These are phyloP conservation scores for Agelas oroides DNA, from an alignment of 37 sponge, comb jelly and placozoan genomes.

Conservation along the genomic window DNA sequence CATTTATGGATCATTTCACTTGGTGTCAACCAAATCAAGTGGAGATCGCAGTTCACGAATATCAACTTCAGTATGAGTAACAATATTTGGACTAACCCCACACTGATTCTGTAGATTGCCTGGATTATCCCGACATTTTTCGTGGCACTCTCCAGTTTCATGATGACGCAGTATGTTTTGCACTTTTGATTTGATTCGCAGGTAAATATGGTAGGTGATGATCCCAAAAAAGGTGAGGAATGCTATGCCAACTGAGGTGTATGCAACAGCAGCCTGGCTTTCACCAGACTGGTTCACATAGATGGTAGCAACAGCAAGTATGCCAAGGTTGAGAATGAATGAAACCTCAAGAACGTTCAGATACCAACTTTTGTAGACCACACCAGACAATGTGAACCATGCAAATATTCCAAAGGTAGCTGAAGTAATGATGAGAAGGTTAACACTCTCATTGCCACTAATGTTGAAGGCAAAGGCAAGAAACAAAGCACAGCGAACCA, in stretches of 20 bases:
- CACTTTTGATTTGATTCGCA: too few species aligned
- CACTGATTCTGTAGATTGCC: too few species aligned
- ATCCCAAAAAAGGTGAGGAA: not conserved
- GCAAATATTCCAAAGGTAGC: not conserved
- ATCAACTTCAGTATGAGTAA: too few species aligned
- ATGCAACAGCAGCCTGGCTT: not conserved
- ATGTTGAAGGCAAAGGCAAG: not conserved
- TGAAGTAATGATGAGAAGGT: not conserved
- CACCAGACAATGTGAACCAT: not conserved
- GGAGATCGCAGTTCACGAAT: too few species aligned
- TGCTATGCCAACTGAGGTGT: not conserved
- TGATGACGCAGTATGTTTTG: too few species aligned
- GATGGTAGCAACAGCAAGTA: not conserved
- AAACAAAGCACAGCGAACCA: not conserved
- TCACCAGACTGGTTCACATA: not conserved
- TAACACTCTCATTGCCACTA: not conserved
- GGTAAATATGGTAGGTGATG: not conserved
- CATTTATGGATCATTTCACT: too few species aligned
- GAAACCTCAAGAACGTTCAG: not conserved
- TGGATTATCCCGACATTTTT: too few species aligned
- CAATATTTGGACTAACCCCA: too few species aligned
- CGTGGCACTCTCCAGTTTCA: too few species aligned
- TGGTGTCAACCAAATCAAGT: too few species aligned
- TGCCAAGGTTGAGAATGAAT: not conserved
- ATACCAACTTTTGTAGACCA: not conserved